These are phyloP conservation scores for Amblyraja radiata DNA, from an alignment of 2,797 vertebrate genomes.

Conservation along the genomic window DNA sequence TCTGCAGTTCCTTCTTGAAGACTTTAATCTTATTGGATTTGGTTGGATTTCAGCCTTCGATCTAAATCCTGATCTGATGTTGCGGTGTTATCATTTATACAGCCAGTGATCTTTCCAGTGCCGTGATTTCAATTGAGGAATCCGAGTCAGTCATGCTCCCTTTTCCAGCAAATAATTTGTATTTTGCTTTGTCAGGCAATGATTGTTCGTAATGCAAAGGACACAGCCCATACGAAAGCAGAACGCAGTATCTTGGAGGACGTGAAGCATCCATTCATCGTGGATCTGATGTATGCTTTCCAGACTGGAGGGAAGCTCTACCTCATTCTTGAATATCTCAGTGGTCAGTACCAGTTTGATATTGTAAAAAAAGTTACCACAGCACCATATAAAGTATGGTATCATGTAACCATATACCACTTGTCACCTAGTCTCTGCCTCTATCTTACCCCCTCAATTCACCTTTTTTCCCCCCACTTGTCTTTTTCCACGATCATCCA, in stretches of 20 bases:
- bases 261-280: conserved; percentile 98
- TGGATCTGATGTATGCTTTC: conserved; percentile 98
- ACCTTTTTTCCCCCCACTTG: no score
- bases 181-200: conserved; percentile 72
- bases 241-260: conserved; percentile 98
- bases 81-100: background rate
- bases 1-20: background rate
- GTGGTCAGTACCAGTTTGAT: conserved; percentile 69
- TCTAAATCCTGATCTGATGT: background rate
- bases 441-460: conserved; percentile 30
- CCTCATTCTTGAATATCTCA: conserved; percentile 99
- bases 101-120: background rate
- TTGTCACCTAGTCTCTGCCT: background rate
- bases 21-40: background rate
- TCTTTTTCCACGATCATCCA: no score
- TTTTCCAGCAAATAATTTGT: background rate
- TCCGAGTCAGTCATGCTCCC: background rate
- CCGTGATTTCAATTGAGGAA: background rate
- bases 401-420: no score
- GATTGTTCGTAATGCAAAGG: conserved; percentile 98
- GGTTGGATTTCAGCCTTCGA: background rate
- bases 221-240: conserved; percentile 96
- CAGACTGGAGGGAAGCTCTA: conserved; percentile 99
- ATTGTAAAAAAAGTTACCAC: conserved; percentile 40
- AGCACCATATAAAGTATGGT: no score